Conservation (phyloP, 2,888 invertebrate genomes). For the Drosophila barbarae region DNA sequence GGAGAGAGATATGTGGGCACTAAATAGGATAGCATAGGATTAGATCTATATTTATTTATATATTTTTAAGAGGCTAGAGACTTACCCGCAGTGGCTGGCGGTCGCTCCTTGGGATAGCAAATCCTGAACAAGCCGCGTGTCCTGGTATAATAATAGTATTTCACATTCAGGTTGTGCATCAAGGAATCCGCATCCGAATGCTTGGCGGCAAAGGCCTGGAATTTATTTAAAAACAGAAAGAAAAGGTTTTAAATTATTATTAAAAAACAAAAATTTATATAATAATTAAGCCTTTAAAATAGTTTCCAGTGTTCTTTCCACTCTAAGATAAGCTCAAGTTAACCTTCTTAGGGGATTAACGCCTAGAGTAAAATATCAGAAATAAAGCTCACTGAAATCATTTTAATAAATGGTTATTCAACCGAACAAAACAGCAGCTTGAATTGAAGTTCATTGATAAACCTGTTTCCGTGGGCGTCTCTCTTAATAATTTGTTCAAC, state of each 20-base stretch:
- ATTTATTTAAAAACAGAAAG: no score
- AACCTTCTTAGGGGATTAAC: constrained; percentile 31
- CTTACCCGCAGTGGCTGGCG: constrained; percentile 86
- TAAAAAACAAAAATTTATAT: no score
- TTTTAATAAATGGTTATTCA: constrained; percentile 12
- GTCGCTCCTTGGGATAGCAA: constrained; percentile 95
- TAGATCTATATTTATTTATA: neutral
- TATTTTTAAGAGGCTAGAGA: neutral
- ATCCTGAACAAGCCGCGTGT: constrained; percentile 96
- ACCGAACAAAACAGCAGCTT: constrained; percentile 1
- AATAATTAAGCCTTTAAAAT: neutral
- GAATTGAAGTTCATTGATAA: constrained; percentile 18
- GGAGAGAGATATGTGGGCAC: constrained; percentile 94
- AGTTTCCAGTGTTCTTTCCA: neutral
- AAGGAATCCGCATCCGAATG: constrained; percentile 85
- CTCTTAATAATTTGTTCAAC: constrained; percentile 29
- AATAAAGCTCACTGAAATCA: neutral
- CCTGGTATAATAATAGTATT: constrained; percentile 94
- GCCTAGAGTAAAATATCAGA: constrained; percentile 7
- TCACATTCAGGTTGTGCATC: constrained; percentile 89
- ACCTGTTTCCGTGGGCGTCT: constrained; percentile 43
- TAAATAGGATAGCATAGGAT: constrained; percentile 74
- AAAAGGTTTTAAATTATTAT: no score
- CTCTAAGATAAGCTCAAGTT: neutral
- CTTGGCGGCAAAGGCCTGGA: constrained; percentile 87